These are phyloP conservation scores for Cepphus grylle DNA, from an alignment of 2,113 vertebrate genomes.

Conservation along the genomic window DNA sequence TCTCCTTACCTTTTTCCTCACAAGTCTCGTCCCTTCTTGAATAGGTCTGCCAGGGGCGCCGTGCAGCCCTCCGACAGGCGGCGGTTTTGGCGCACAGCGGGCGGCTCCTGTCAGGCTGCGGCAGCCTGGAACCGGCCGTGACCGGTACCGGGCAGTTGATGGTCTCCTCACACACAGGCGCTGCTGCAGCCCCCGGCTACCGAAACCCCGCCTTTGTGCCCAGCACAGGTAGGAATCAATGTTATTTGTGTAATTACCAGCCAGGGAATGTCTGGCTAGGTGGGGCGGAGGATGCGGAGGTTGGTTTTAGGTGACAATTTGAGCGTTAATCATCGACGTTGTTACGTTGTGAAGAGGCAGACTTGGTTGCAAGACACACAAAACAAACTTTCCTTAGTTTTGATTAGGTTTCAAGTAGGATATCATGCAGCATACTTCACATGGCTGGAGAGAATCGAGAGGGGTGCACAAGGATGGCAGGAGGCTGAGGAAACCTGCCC, in stretches of 20 bases:
- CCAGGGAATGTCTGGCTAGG: neutral
- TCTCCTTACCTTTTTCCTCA: neutral
- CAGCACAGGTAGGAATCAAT: neutral
- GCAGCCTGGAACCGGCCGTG: neutral
- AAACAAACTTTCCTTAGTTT: neutral
- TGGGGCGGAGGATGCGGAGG: too few relatives aligned
- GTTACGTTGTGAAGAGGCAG: rapidly evolving
- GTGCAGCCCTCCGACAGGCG: rapidly evolving
- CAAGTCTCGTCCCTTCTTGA: rapidly evolving
- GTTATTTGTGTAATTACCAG: rapidly evolving
- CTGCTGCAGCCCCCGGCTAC: too few relatives aligned
- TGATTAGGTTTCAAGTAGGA: neutral
- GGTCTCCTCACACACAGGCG: too few relatives aligned
- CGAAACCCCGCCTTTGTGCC: rapidly evolving
- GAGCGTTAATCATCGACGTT: rapidly evolving
- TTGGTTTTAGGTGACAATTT: neutral
- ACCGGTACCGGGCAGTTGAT: rapidly evolving
- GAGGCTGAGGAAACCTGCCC: neutral
- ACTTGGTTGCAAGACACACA: too few relatives aligned
- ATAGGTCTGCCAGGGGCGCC: rapidly evolving
- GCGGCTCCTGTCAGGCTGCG: neutral
- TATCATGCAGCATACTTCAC: rapidly evolving
- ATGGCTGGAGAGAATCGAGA: neutral
- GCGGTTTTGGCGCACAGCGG: rapidly evolving
- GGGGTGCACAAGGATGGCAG: rapidly evolving